Conservation (phyloP, 2,113 vertebrate genomes). For the Phalacrocorax aristotelis region DNA sequence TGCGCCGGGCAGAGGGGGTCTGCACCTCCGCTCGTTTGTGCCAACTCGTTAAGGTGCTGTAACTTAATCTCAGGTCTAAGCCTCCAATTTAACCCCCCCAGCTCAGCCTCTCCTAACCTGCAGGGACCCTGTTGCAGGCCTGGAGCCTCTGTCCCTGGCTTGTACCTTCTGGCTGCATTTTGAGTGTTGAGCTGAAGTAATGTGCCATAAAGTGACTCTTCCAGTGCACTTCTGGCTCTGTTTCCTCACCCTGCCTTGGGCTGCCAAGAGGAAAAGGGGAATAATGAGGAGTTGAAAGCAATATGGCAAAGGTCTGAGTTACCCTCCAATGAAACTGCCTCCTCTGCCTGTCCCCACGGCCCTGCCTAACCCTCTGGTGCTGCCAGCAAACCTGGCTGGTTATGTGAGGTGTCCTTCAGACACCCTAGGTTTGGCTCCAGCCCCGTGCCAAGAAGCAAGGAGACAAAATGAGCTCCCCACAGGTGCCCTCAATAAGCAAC, state of each 20-base stretch:
- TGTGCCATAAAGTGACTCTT: neutral
- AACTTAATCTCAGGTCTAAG: neutral
- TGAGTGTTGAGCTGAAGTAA: neutral
- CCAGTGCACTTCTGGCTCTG: neutral
- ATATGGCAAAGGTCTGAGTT: neutral
- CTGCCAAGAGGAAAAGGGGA: conserved; percentile 3
- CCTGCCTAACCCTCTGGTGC: neutral
- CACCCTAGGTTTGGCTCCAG: neutral
- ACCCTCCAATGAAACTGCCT: neutral
- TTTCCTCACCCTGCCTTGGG: neutral
- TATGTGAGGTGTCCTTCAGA: neutral
- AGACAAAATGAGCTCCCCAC: neutral
- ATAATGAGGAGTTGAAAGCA: conserved; percentile 15
- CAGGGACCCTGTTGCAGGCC: neutral
- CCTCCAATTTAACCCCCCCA: neutral
- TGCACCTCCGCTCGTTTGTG: fast-evolving
- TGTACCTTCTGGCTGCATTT: neutral
- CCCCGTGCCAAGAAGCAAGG: neutral
- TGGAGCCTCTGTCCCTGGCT: neutral
- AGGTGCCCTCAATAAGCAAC: fast-evolving
- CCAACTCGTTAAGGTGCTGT: neutral
- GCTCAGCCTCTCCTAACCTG: neutral
- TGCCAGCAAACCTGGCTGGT: neutral
- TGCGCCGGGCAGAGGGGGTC: neutral
- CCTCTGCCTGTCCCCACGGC: neutral